Evolutionary conservation across 2,113 vertebrate species (phyloP).

Genomic region (Narcine bancroftii): DNA sequence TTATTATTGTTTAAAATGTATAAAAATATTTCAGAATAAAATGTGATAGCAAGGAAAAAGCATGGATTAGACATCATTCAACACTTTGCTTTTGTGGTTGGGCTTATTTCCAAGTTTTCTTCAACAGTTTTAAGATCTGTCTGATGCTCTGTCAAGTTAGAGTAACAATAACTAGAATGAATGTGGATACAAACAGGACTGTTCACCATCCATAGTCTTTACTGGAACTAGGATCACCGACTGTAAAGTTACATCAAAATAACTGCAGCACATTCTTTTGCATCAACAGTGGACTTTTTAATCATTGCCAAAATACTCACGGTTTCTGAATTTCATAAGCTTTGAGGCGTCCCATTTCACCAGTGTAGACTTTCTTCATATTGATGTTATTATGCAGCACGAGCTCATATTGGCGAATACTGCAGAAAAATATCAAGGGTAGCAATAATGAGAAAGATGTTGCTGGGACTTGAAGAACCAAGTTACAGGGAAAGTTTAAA

Average conservation of each 20-base stretch:
- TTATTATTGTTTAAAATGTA: no score
- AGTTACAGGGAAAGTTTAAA: no score
- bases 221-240: background rate
- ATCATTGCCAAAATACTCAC: constrained; percentile 59
- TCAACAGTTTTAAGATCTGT: background rate
- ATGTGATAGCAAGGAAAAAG: background rate
- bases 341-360: constrained; percentile 88
- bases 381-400: constrained; percentile 72
- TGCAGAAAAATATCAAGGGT: constrained; percentile 45
- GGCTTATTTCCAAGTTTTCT: background rate
- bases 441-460: no score
- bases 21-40: no score
- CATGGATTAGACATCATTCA: background rate
- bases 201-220: no score
- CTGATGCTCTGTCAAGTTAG: background rate
- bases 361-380: constrained; percentile 74
- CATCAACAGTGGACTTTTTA: background rate
- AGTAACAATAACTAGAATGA: background rate
- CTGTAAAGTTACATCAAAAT: background rate
- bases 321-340: constrained; percentile 94
- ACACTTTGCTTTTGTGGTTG: no score
- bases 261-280: background rate
- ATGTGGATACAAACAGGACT: background rate
- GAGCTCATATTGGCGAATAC: constrained; percentile 93
- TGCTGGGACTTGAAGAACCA: no score